These are phyloP conservation scores for Garrulus glandarius DNA, from an alignment of 2,797 vertebrate genomes.

Conservation along the genomic window DNA sequence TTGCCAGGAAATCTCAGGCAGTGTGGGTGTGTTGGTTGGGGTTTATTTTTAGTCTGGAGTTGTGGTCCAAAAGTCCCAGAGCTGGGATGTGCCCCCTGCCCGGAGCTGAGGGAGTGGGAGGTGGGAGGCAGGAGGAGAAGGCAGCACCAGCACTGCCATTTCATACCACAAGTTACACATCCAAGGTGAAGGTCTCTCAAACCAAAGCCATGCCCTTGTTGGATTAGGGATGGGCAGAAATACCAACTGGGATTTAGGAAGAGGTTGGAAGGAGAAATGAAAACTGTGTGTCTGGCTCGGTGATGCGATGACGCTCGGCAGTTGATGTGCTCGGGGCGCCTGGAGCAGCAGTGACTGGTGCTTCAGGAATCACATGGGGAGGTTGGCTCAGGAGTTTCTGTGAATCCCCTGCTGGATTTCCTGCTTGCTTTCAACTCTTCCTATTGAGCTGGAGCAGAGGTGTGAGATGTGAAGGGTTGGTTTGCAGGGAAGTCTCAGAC, in stretches of 20 bases:
- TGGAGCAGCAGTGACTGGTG: background rate
- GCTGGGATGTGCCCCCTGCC: background rate
- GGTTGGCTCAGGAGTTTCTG: background rate
- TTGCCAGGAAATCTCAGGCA: background rate
- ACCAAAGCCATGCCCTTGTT: background rate
- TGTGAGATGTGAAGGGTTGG: fast-evolving
- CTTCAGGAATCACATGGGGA: background rate
- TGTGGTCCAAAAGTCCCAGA: background rate
- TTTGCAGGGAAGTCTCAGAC: background rate
- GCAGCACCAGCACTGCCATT: fast-evolving
- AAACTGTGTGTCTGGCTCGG: background rate
- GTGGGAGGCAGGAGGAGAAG: background rate
- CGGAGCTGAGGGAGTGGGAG: background rate
- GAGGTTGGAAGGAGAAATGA: background rate
- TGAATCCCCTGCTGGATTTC: background rate
- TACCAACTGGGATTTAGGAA: background rate
- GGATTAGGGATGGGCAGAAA: background rate
- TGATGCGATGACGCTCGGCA: fast-evolving
- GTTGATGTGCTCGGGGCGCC: fast-evolving
- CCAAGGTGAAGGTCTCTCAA: background rate
- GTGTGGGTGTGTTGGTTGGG: background rate
- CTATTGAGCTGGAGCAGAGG: background rate
- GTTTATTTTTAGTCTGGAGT: background rate
- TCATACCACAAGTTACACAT: fast-evolving
- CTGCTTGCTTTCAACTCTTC: background rate